Percentiles rank a stretch among this genome's conserved stretches.
Evolutionary conservation across 1,140 invertebrate genomes (phyloP).

Genomic region (Wasmannia auropunctata): DNA sequence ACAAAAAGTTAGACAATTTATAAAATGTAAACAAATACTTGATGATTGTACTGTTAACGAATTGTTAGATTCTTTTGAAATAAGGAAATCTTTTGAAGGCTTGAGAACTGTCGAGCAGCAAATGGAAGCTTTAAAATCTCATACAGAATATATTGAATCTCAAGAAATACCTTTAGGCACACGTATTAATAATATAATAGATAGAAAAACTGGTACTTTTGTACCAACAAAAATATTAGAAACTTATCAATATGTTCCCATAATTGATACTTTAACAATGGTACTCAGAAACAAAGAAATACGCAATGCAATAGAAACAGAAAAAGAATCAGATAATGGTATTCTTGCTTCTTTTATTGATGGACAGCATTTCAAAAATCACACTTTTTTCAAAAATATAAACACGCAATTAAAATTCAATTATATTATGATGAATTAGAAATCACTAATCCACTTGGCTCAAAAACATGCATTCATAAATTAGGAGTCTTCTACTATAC

Average conservation of each 20-base stretch:
- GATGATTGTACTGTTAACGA: not conserved
- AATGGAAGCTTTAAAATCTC: conserved; percentile 4
- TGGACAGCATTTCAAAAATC: conserved; percentile 23
- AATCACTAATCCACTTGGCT: conserved; percentile 15
- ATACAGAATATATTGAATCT: not conserved
- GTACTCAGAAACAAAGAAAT: conserved; percentile 10
- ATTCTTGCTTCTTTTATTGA: conserved; percentile 29
- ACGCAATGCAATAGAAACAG: not conserved
- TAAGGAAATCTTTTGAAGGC: not conserved
- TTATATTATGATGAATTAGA: conserved; percentile 31
- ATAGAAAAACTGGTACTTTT: not conserved
- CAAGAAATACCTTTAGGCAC: not conserved
- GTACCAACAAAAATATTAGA: conserved; percentile 1
- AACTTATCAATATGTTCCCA: conserved; percentile 11
- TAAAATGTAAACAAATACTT: too few relatives aligned
- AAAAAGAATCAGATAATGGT: conserved; percentile 10
- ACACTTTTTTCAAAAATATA: conserved; percentile 16
- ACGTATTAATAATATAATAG: not conserved
- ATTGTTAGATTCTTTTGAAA: not conserved
- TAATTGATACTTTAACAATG: conserved; percentile 22
- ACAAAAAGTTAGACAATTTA: not conserved
- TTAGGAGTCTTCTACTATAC: conserved; percentile 37
- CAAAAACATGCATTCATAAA: conserved; percentile 1
- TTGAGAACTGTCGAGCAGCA: not conserved
- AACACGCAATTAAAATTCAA: conserved; percentile 7